Base-by-base conservation (phyloP, 2,113 vertebrate genomes). In the Scortum barcoo region DNA sequence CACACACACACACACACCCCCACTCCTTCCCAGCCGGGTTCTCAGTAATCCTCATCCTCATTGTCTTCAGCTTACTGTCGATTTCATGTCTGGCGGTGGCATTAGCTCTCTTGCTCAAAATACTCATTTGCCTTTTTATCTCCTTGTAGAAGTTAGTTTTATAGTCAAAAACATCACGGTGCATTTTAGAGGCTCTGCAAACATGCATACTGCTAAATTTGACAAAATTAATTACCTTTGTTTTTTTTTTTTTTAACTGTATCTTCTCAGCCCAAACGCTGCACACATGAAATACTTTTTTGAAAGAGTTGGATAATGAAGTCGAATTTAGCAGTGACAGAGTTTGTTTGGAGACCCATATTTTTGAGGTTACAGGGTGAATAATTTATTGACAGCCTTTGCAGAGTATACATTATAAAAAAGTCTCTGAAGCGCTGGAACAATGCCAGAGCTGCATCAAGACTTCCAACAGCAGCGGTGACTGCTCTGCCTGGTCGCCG, bases 21-120 rank as follows among this genome's bases (percentile, higher is more conserved):
- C 77, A 19, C 65, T 68, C 72, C 62, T 56, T 22, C 78, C 76
- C 76, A 83, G 87, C 58, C 22, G 65, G 82, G 79, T 90, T 83
- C 85, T 80, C 68, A 4, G 84, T 94, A 93, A 93, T 93, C 93
- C 92, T 90, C 88, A 17, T 85, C 77, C 81, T 91, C 91, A 94
- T 93, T 94, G 93, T 94, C 84, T 92, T 87, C 91, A 92, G 93
- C 91, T 94, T 94, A 94, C 84, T 93, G 93, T 91, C 86, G 84
- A 90, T 89, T 88, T 86, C 81, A 89, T 92, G 91, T 93, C 93
- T 93, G 89, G 86, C 86, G 77, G 71, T 70, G 57, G 92, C 84
- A 88, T 93, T 93, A 91, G 90, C 76, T 77, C 57, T 78, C 28
- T 67, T 70, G 76, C 86, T 89, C 79, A 81, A 83, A 93, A 91